phyloP scores from a whole-genome alignment of 2,888 invertebrate genomes.

The Sialis lutaria region DNA sequence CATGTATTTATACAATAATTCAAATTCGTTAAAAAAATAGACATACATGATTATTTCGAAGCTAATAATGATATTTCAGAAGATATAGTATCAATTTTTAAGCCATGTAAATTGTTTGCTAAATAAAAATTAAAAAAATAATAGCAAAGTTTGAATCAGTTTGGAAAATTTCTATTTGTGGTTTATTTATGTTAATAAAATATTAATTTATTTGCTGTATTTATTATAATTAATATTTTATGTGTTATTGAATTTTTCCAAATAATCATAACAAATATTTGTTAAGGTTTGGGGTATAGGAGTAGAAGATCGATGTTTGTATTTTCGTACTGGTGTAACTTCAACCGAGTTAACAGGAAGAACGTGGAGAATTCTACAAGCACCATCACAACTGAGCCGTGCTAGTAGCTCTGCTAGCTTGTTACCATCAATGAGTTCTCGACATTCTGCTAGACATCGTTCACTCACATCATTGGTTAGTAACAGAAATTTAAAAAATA shows the following conservation, averaged over 20 bases:
- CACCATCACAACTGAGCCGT: slow-evolving; percentile 65
- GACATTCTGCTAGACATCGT: slow-evolving; percentile 35
- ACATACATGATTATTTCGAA: no score
- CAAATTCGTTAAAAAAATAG: no score
- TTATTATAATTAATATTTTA: not conserved
- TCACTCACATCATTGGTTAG: slow-evolving; percentile 45
- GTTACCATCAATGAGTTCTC: slow-evolving; percentile 21
- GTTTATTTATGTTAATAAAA: not conserved
- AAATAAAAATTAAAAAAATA: no score
- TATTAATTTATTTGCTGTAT: not conserved
- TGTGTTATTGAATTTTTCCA: not conserved
- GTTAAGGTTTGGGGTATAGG: slow-evolving; percentile 62
- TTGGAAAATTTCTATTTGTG: not conserved
- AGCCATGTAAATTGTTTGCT: no score
- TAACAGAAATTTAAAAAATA: no score
- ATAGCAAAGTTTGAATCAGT: no score
- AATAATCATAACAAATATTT: not conserved
- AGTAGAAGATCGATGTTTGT: slow-evolving; percentile 61
- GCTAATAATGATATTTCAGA: no score
- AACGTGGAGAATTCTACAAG: slow-evolving; percentile 67
- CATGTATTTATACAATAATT: no score
- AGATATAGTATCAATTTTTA: no score
- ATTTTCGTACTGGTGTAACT: slow-evolving; percentile 61
- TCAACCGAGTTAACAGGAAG: slow-evolving; percentile 67
- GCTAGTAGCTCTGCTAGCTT: slow-evolving; percentile 66